Conservation (phyloP, 2,113 vertebrate genomes). For the Phaetusa simplex region DNA sequence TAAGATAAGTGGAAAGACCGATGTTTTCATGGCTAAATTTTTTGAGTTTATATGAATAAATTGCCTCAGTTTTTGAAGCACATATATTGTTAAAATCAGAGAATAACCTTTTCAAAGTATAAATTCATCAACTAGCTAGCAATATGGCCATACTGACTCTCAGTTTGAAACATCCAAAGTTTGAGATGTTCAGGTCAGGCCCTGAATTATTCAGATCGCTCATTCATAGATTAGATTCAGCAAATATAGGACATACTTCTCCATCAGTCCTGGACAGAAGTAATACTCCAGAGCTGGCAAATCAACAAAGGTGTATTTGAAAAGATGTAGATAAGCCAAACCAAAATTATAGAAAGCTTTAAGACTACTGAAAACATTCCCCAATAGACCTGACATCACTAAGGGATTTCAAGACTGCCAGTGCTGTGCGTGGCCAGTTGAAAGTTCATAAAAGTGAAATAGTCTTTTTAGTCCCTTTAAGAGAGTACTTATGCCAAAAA, state of each 20-base stretch:
- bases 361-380: background rate
- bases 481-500: background rate
- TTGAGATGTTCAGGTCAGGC: background rate
- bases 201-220: background rate
- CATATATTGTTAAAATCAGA: background rate
- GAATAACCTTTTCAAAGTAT: background rate
- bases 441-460: background rate
- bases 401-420: background rate
- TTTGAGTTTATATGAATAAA: background rate
- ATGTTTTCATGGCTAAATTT: background rate
- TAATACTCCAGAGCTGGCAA: background rate
- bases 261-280: background rate
- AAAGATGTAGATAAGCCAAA: background rate
- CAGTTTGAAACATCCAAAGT: background rate
- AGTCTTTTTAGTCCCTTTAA: background rate
- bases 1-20: background rate
- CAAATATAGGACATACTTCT: background rate
- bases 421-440: background rate
- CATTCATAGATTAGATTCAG: background rate
- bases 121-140: background rate
- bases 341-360: background rate
- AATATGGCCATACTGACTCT: background rate
- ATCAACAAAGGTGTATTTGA: background rate
- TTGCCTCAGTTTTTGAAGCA: background rate
- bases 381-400: background rate